Evolutionary conservation across 2,113 vertebrate genomes (phyloP).

Genomic region (Rhinichthys klamathensis): DNA sequence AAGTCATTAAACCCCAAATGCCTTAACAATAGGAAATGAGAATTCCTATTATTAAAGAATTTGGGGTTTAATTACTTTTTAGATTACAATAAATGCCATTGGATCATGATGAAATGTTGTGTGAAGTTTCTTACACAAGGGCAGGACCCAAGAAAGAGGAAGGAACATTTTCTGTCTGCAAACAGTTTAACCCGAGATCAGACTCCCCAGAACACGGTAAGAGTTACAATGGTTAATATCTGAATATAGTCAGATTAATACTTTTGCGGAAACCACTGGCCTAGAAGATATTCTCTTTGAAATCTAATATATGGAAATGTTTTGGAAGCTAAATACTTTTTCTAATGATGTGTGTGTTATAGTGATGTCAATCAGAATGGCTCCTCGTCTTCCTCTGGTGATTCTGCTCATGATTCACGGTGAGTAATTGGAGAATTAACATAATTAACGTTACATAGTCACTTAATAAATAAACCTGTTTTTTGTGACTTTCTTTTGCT

Average conservation of each 20-base stretch:
- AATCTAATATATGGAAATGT: background rate
- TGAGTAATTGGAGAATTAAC: background rate
- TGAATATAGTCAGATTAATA: background rate
- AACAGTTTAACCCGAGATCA: background rate
- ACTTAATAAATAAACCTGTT: background rate
- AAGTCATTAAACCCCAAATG: too few species aligned
- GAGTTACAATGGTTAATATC: background rate
- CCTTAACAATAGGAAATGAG: too few species aligned
- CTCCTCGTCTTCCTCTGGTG: constrained; percentile 1
- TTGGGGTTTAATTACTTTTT: too few species aligned
- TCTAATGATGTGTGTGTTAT: background rate
- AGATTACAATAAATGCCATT: too few species aligned
- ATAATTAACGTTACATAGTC: background rate
- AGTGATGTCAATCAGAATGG: background rate
- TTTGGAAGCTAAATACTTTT: background rate
- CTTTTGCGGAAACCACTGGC: background rate
- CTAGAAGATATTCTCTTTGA: background rate
- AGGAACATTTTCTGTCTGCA: background rate
- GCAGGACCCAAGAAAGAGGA: constrained; percentile 1
- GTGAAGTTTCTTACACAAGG: background rate
- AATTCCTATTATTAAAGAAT: too few species aligned
- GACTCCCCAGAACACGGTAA: background rate
- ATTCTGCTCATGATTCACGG: background rate
- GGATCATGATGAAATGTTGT: background rate
- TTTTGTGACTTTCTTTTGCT: background rate